phyloP scores from a whole-genome alignment of 1,140 invertebrate genomes.

The Zaprionus camerounensis region DNA sequence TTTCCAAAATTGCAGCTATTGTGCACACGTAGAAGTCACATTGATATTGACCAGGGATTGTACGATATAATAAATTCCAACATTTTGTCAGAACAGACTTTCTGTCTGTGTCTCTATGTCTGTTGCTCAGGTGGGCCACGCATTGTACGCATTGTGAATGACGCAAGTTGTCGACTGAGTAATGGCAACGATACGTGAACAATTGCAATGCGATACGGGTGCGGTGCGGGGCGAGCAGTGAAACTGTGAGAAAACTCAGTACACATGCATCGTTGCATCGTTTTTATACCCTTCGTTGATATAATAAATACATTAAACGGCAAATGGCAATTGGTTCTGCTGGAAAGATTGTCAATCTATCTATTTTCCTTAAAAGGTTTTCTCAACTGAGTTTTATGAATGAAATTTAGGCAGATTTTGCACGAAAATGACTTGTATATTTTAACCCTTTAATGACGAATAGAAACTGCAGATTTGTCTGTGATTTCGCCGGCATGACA shows the following conservation, averaged over 20 bases:
- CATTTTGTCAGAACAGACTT: constrained; percentile 51
- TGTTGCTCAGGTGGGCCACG: constrained; percentile 57
- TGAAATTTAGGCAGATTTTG: constrained; percentile 56
- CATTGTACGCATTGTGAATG: constrained; percentile 71
- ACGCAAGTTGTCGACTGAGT: constrained; percentile 73
- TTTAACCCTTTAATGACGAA: constrained; percentile 61
- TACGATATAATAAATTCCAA: constrained; percentile 66
- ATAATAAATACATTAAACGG: neutral
- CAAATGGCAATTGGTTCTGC: constrained; percentile 1
- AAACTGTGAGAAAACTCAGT: constrained; percentile 67
- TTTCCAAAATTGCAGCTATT: constrained; percentile 62
- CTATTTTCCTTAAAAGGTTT: constrained; percentile 14
- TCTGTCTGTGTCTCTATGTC: constrained; percentile 44
- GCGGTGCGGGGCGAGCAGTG: neutral
- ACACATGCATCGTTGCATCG: neutral
- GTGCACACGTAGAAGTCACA: constrained; percentile 62
- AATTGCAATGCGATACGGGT: constrained; percentile 46
- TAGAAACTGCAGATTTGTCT: constrained; percentile 41
- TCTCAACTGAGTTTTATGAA: constrained; percentile 44
- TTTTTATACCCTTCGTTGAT: neutral
- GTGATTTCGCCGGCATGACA: constrained; percentile 67
- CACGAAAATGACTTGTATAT: constrained; percentile 68
- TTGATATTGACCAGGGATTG: constrained; percentile 56
- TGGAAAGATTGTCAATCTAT: constrained; percentile 9
- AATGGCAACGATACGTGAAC: constrained; percentile 67